phyloP scores from a whole-genome alignment of 2,797 vertebrate species.

The Thamnophis elegans region DNA sequence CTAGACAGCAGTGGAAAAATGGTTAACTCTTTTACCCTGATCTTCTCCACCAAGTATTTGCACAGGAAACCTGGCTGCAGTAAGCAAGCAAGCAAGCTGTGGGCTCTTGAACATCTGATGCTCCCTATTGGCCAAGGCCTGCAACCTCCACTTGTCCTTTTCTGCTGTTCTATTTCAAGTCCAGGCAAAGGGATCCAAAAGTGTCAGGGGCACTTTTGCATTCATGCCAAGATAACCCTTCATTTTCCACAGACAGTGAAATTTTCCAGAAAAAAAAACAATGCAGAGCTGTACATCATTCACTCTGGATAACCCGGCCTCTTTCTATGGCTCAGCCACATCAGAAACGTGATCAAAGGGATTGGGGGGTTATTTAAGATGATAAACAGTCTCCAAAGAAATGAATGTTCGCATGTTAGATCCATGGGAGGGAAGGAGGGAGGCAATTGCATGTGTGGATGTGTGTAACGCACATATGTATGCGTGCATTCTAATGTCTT shows the following conservation, averaged over 20 bases:
- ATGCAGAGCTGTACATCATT: not conserved
- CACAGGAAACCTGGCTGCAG: constrained; percentile 52
- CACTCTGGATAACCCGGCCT: not conserved
- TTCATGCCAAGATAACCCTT: constrained; percentile 14
- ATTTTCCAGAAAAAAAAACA: constrained; percentile 29
- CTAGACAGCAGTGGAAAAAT: constrained; percentile 75
- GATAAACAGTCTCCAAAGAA: not conserved
- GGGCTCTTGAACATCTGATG: constrained; percentile 65
- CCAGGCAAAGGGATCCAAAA: not conserved
- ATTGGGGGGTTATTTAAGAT: not conserved
- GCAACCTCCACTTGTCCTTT: constrained; percentile 44
- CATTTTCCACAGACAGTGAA: constrained; percentile 12
- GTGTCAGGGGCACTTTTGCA: constrained; percentile 2
- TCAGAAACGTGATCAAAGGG: constrained; percentile 10
- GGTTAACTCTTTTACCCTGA: constrained; percentile 75
- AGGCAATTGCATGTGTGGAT: not conserved
- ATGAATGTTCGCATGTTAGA: constrained; percentile 4
- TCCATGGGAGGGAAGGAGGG: not conserved
- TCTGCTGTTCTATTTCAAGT: not conserved
- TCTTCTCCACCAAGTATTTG: constrained; percentile 54
- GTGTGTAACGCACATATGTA: not conserved
- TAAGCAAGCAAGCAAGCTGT: constrained; percentile 33
- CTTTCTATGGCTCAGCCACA: not conserved
- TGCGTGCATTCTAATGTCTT: not conserved
- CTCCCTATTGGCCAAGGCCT: constrained; percentile 69